Evolutionary conservation across 2,797 vertebrate species (phyloP).

Genomic region (Hoplostethus atlanticus): DNA sequence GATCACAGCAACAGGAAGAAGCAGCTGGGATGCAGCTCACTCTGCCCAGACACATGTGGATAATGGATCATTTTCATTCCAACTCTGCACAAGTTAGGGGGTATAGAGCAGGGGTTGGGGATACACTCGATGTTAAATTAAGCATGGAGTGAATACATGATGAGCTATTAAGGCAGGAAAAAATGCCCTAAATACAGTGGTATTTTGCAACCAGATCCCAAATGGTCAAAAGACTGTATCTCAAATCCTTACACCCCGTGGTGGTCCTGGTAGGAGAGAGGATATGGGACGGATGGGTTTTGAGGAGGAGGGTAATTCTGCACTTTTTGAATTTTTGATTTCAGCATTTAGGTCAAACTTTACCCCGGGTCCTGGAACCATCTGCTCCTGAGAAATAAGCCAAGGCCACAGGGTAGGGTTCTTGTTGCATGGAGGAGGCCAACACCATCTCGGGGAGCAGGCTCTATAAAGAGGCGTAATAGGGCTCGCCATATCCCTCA

Average conservation of each 20-base stretch:
- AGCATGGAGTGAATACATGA: constrained; percentile 80
- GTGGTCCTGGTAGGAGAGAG: constrained; percentile 48
- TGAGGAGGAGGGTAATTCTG: constrained; percentile 40
- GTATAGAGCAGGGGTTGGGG: constrained; percentile 52
- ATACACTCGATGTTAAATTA: constrained; percentile 80
- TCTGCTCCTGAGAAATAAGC: constrained; percentile 82
- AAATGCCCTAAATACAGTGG: constrained; percentile 67
- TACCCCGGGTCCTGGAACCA: constrained; percentile 82
- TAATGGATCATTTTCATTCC: constrained; percentile 80
- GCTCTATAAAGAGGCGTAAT: constrained; percentile 59
- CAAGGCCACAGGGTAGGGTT: constrained; percentile 79
- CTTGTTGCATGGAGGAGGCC: constrained; percentile 58
- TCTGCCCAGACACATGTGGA: constrained; percentile 76
- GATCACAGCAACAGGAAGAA: constrained; percentile 58
- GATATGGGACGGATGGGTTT: constrained; percentile 32
- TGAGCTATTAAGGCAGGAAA: constrained; percentile 76
- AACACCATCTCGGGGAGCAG: constrained; percentile 26
- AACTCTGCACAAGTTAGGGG: constrained; percentile 64
- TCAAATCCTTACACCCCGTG: constrained; percentile 35
- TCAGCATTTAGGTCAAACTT: constrained; percentile 85
- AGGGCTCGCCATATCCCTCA: constrained; percentile 52
- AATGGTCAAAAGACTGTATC: constrained; percentile 50
- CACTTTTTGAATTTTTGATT: constrained; percentile 70
- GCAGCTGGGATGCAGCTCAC: constrained; percentile 71
- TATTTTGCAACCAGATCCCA: constrained; percentile 51